Base-by-base conservation (phyloP, 2,797 vertebrate species). In the Poeciliopsis paucimaculata region DNA sequence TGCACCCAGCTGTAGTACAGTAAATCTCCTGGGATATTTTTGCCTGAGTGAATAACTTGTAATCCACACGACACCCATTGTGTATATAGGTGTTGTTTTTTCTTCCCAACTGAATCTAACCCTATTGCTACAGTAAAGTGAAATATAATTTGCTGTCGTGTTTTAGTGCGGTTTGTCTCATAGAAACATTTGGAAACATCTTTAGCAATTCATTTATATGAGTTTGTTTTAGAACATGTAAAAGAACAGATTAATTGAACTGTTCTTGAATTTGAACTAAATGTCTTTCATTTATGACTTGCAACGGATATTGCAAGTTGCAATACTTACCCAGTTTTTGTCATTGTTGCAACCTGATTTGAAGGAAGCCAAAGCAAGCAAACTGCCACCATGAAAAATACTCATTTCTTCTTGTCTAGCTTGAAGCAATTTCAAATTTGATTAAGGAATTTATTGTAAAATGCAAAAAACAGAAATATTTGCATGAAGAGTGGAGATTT, bases 1-100 rank as follows among this genome's bases (percentile, higher is more conserved):
- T 77, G 34, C 11, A 70, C 36, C 66, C 80, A 68, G 77, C 75
- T 84, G 74, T 77, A 72, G 16, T 78, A n/a, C 66, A 41, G 26
- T 71, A 72, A 83, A 81, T 43, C 47, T 41, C 45, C 36, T 80
- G 13, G 64, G 64, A 76, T 81, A n/a, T 28, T 45, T n/a, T 71
- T 4, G 5, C n/a, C 53, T 0, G 0, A 76, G 57, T 28, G 26
- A 76, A 64, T 64, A 76, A 46, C 60, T 64, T 64, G 28, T 3
- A 55, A 74, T 55, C 4, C 26, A n/a, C 41, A 71, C 26, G 9
- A 55, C n/a, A 34, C 23, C 72, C 34, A 16, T 53, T 39, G 26
- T 39, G 49, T 39, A 1, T n/a, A 6, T 13, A n/a, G 36, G 26
- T 15, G 10, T 26, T 66, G 7, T 70, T 68, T 43, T n/a, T 26